phyloP scores from a whole-genome alignment of 2,797 vertebrate species.

The Miichthys miiuy region DNA sequence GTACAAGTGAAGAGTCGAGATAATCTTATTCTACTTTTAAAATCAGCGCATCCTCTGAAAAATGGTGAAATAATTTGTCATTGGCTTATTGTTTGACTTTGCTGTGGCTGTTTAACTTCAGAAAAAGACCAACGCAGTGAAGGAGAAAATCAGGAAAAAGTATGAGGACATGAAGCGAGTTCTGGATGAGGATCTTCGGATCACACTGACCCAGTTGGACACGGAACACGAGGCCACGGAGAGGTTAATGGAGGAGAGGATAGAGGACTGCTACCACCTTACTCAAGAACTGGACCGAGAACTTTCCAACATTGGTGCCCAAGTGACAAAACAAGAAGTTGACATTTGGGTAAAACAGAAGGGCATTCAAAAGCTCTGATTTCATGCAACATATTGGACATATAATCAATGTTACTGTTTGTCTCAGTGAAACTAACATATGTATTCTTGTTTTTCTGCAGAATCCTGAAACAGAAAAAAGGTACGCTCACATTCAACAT shows the following conservation, averaged over 20 bases:
- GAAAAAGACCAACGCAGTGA: slow-evolving; percentile 69
- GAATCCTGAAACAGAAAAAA: slow-evolving; percentile 71
- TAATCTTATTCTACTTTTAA: too few species aligned
- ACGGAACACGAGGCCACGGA: slow-evolving; percentile 66
- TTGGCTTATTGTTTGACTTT: not conserved
- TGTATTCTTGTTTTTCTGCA: slow-evolving; percentile 37
- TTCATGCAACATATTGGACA: not conserved
- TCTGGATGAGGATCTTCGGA: slow-evolving; percentile 76
- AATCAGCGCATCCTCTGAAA: not conserved
- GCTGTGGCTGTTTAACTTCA: slow-evolving; percentile 19
- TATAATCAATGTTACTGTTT: not conserved
- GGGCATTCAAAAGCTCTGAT: not conserved
- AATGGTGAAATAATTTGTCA: not conserved
- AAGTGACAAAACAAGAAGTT: slow-evolving; percentile 33
- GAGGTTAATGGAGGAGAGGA: slow-evolving; percentile 65
- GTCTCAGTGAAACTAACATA: not conserved
- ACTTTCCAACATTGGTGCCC: slow-evolving; percentile 45
- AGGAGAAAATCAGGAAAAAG: slow-evolving; percentile 76
- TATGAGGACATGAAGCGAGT: slow-evolving; percentile 77
- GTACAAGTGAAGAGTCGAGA: not conserved
- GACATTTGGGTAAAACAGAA: slow-evolving; percentile 46
- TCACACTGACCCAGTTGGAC: slow-evolving; percentile 77
- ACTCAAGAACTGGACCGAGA: slow-evolving; percentile 58
- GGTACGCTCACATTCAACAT: slow-evolving; percentile 47
- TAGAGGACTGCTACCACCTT: slow-evolving; percentile 72